phyloP scores from a whole-genome alignment of 1,140 invertebrate species.

The Lanistes nyassanus region DNA sequence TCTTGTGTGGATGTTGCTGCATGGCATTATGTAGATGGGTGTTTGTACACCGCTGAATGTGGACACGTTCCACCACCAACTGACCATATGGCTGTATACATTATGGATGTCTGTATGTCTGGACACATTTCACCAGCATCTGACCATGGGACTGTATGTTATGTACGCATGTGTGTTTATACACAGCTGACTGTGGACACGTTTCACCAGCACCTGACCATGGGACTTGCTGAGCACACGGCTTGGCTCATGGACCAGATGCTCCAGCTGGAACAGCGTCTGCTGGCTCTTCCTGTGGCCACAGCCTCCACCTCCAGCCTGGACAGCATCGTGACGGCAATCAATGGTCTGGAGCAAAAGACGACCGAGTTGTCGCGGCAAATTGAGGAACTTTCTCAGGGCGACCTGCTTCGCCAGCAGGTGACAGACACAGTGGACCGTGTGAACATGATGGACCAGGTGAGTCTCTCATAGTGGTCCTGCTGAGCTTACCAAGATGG shows the following conservation, averaged over 20 bases:
- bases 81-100: too few species aligned
- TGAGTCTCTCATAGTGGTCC: too few species aligned
- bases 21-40: too few species aligned
- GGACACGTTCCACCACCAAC: slow-evolving; percentile 26
- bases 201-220: slow-evolving; percentile 27
- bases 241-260: slow-evolving; percentile 36
- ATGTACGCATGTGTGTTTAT: too few species aligned
- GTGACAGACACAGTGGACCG: slow-evolving; percentile 25
- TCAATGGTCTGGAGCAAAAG: slow-evolving; percentile 37
- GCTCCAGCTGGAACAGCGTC: slow-evolving; percentile 24
- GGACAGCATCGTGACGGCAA: slow-evolving; percentile 27
- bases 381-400: slow-evolving; percentile 24
- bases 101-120: too few species aligned
- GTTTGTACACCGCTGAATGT: slow-evolving; percentile 13
- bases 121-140: too few species aligned
- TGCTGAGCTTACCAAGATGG: too few species aligned
- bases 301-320: slow-evolving; percentile 19
- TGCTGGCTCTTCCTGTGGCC: slow-evolving; percentile 9
- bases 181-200: slow-evolving; percentile 24
- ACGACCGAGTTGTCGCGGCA: slow-evolving; percentile 19
- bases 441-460: slow-evolving; percentile 27
- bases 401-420: slow-evolving; percentile 18
- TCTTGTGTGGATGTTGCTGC: too few species aligned
- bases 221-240: slow-evolving; percentile 27
- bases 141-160: slow-evolving; percentile 20